Percentiles rank a stretch among this genome's conserved stretches.
These are phyloP conservation scores for Spinus olivaceus DNA, from an alignment of 2,797 vertebrate genomes.

Conservation along the genomic window DNA sequence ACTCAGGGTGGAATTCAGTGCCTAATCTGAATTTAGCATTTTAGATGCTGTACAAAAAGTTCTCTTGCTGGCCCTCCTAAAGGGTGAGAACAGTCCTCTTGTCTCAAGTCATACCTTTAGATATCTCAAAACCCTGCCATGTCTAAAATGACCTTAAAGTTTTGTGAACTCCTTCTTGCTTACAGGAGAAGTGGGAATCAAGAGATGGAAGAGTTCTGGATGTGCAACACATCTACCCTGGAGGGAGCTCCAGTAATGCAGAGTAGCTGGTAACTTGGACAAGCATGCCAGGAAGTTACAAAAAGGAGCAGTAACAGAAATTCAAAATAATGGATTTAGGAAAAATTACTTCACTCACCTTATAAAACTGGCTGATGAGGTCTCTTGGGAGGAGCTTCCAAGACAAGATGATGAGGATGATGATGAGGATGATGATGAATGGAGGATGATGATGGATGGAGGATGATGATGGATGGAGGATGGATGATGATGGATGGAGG, in stretches of 20 bases:
- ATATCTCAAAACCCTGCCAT: neutral
- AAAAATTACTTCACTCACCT: neutral
- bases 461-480: too few relatives aligned
- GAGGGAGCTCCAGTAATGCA: neutral
- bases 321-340: neutral
- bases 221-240: neutral
- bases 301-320: neutral
- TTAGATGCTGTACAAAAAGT: neutral
- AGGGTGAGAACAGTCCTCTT: neutral
- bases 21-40: neutral
- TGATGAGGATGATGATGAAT: neutral
- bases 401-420: neutral
- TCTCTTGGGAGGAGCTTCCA: neutral
- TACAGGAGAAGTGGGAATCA: neutral
- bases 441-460: neutral
- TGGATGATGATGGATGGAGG: too few relatives aligned
- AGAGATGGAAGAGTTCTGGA: neutral
- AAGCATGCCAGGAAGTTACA: neutral
- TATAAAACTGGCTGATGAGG: neutral
- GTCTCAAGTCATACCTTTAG: neutral
- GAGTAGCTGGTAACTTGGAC: neutral
- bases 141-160: neutral
- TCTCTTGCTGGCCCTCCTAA: neutral
- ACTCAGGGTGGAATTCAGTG: neutral
- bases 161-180: neutral